Percentiles rank a stretch among this genome's conserved stretches.
phyloP scores from a whole-genome alignment of 2,888 invertebrate genomes.

The Agapostemon virescens region DNA sequence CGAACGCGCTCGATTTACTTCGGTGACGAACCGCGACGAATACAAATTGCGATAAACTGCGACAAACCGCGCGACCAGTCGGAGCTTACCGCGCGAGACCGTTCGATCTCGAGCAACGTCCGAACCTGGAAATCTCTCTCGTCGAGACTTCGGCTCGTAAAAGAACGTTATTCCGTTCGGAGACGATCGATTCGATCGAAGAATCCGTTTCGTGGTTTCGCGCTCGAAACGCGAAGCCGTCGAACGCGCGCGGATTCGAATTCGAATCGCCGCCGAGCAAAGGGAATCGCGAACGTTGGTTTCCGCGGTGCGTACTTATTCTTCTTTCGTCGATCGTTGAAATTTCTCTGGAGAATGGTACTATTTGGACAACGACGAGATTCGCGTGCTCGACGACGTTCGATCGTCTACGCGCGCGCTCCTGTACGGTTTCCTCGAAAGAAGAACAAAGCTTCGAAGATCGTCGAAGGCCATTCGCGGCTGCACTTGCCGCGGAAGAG shows the following conservation, averaged over 20 bases:
- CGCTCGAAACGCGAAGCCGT: constrained; percentile 6
- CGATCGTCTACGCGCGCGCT: too few relatives aligned
- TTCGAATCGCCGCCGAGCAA: not conserved
- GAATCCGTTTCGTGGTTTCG: constrained; percentile 16
- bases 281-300: not conserved
- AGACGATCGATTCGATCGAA: not conserved
- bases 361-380: not conserved
- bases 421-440: too few relatives aligned
- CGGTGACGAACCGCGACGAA: constrained; percentile 21
- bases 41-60: too few relatives aligned
- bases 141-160: not conserved
- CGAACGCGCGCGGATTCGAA: not conserved
- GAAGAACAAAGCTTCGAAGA: not conserved
- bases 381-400: not conserved
- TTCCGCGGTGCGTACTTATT: not conserved
- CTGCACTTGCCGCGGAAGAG: not conserved
- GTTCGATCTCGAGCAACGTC: not conserved
- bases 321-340: not conserved
- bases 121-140: not conserved
- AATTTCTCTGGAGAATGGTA: constrained; percentile 1
- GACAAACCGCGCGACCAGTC: too few relatives aligned
- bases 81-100: not conserved
- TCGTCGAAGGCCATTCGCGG: not conserved
- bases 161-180: not conserved
- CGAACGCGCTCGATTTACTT: constrained; percentile 10